Conservation (phyloP, 2,888 invertebrate species). For the Saturnia pavonia region DNA sequence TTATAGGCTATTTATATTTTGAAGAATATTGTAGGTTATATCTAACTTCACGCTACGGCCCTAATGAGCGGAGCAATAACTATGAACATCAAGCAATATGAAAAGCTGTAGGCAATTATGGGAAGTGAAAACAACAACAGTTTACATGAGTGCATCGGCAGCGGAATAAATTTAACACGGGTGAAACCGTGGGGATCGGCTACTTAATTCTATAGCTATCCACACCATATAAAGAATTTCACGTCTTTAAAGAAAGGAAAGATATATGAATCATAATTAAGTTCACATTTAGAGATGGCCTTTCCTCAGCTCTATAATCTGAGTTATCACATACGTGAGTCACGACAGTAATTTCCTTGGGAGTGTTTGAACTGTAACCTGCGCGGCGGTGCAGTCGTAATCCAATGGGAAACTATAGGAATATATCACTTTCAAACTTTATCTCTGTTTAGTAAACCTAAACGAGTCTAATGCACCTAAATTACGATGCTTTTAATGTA, state of each 20-base stretch:
- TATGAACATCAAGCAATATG: too few species aligned
- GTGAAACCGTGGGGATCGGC: too few species aligned
- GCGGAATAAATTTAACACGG: too few species aligned
- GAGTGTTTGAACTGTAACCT: slow-evolving; percentile 44
- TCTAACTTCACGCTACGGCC: too few species aligned
- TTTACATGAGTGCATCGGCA: too few species aligned
- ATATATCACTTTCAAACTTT: slow-evolving; percentile 20
- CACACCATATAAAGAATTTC: slow-evolving; percentile 45
- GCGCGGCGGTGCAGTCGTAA: slow-evolving; percentile 34
- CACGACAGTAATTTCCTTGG: slow-evolving; percentile 41
- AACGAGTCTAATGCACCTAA: too few species aligned
- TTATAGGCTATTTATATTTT: too few species aligned
- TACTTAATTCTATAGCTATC: slow-evolving; percentile 40
- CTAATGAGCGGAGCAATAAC: too few species aligned
- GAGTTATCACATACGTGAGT: slow-evolving; percentile 47
- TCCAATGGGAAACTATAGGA: slow-evolving; percentile 40
- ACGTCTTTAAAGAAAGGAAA: slow-evolving; percentile 35
- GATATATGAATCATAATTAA: slow-evolving; percentile 32
- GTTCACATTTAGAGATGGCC: slow-evolving; percentile 29
- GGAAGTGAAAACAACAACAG: too few species aligned
- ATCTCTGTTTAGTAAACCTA: slow-evolving; percentile 8
- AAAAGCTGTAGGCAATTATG: too few species aligned
- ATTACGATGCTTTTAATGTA: too few species aligned
- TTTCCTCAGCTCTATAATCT: slow-evolving; percentile 38
- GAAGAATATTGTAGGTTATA: too few species aligned